Percentiles rank a stretch among this genome's conserved stretches.
These are phyloP conservation scores for Macrostomum lignano DNA, from an alignment of 1,140 invertebrate genomes.

Conservation along the genomic window DNA sequence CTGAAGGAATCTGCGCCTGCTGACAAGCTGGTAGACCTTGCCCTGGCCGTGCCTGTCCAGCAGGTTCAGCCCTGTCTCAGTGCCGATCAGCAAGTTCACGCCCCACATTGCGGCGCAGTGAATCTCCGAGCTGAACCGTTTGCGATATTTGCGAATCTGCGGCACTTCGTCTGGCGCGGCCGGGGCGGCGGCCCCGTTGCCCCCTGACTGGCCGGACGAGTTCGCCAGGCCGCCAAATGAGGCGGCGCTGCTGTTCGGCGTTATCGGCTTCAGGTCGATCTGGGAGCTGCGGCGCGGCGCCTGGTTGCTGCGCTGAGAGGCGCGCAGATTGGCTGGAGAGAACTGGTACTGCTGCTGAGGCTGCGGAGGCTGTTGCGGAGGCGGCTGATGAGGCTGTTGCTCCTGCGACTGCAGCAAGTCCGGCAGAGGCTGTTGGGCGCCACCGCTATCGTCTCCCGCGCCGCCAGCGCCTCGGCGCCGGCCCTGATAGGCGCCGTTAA, in stretches of 20 bases:
- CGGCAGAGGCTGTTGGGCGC: no score
- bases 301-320: no score
- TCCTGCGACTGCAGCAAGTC: no score
- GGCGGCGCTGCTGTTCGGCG: background rate
- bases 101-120: constrained; percentile 93
- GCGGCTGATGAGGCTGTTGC: no score
- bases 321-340: no score
- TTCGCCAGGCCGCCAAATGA: background rate
- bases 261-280: background rate
- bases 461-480: no score
- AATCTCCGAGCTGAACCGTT: constrained; percentile 82
- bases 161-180: constrained; percentile 66
- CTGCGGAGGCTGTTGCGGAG: no score
- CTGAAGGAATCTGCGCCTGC: background rate
- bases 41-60: constrained; percentile 89
- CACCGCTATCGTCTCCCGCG: no score
- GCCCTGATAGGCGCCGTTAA: no score
- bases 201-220: constrained; percentile 3
- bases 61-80: constrained; percentile 88
- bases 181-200: constrained; percentile 3
- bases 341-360: no score
- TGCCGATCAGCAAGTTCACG: constrained; percentile 88
- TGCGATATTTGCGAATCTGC: constrained; percentile 89
- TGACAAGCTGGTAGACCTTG: constrained; percentile 31
- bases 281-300: no score